Evolutionary conservation across 2,113 vertebrate species (phyloP).

Genomic region (Maccullochella peelii): DNA sequence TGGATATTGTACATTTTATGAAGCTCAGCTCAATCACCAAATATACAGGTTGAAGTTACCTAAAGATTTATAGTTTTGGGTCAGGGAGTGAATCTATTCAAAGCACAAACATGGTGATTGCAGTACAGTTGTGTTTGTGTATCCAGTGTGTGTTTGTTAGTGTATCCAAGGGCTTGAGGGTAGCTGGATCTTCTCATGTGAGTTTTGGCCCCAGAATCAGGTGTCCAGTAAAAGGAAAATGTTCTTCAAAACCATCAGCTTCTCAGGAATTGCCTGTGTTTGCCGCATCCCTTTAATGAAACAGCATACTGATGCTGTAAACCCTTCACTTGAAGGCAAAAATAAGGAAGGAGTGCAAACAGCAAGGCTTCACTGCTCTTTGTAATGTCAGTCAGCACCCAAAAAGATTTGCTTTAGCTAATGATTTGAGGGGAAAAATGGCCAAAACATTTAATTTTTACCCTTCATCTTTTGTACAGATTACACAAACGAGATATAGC

Average conservation of each 20-base stretch:
- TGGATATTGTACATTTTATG: not conserved
- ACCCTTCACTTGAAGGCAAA: not conserved
- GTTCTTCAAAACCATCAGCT: not conserved
- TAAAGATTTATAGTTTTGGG: not conserved
- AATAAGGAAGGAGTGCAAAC: not conserved
- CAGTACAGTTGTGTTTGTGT: not conserved
- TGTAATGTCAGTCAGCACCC: too few species aligned
- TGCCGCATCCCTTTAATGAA: not conserved
- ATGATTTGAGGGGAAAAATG: not conserved
- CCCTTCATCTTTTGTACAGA: too few species aligned
- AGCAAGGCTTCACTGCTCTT: not conserved
- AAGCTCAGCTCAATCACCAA: not conserved
- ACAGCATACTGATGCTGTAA: not conserved
- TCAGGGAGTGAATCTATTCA: not conserved
- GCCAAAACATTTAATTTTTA: not conserved
- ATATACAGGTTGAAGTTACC: not conserved
- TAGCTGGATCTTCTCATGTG: conserved; percentile 17
- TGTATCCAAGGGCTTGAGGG: conserved; percentile 9
- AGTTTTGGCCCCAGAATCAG: conserved; percentile 17
- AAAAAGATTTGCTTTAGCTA: not conserved
- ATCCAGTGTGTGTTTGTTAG: not conserved
- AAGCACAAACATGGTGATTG: not conserved
- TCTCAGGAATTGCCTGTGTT: not conserved
- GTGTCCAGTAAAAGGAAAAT: conserved; percentile 5
- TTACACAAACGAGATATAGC: not conserved